A percentile compares a stretch with the other conserved stretches of the same genome.
phyloP scores from a whole-genome alignment of 2,888 invertebrate species.

The Papilio elwesi region DNA sequence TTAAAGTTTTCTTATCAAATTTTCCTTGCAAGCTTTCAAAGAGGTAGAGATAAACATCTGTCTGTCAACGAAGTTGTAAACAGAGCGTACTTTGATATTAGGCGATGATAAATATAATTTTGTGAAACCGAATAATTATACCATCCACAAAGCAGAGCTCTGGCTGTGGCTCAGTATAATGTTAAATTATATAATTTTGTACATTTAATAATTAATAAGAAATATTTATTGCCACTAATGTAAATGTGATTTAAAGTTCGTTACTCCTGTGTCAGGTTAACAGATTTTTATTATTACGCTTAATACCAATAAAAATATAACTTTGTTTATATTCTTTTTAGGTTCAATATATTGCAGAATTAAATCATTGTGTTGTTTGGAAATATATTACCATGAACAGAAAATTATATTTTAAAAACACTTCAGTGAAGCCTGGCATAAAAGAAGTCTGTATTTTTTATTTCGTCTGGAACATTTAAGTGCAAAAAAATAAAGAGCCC shows the following conservation, averaged over 20 bases:
- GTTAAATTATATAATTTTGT: neutral
- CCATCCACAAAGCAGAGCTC: neutral
- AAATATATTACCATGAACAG: neutral
- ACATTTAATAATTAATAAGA: too few species aligned
- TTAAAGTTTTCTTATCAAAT: slow-evolving; percentile 32
- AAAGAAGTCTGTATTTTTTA: neutral
- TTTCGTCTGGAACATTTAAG: slow-evolving; percentile 10
- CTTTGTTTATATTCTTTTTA: neutral
- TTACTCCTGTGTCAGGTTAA: too few species aligned
- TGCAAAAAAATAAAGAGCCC: neutral
- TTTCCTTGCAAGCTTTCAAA: slow-evolving; percentile 24
- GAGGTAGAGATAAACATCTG: slow-evolving; percentile 26
- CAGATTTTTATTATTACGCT: too few species aligned
- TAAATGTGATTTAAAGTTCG: too few species aligned
- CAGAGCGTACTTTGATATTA: slow-evolving; percentile 21
- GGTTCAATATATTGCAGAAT: neutral
- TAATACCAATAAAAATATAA: neutral
- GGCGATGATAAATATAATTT: slow-evolving; percentile 13
- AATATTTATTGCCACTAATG: too few species aligned
- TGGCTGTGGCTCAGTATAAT: neutral
- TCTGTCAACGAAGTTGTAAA: slow-evolving; percentile 24
- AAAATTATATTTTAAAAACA: neutral
- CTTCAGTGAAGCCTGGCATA: neutral
- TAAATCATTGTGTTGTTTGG: neutral
- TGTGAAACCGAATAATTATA: neutral